Percentiles rank a stretch among this genome's conserved stretches.
phyloP scores from a whole-genome alignment of 2,113 vertebrate genomes.

The Aptenodytes forsteri region DNA sequence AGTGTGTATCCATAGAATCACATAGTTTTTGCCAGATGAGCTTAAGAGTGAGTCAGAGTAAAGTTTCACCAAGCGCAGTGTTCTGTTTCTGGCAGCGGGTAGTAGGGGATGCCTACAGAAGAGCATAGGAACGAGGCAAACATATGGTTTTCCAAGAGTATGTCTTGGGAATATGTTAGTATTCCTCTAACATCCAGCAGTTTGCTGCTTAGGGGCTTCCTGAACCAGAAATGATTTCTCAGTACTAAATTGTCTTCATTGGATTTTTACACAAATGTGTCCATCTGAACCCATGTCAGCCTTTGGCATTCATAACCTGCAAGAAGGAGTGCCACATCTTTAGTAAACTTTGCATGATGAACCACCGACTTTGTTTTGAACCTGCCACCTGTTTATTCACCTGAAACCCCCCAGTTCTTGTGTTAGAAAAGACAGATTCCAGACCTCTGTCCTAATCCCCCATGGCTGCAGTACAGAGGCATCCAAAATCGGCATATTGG shows the following conservation, averaged over 20 bases:
- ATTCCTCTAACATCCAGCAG: neutral
- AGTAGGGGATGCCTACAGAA: neutral
- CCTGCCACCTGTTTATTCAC: neutral
- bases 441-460: neutral
- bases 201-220: neutral
- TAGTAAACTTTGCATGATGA: neutral
- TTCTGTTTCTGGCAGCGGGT: neutral
- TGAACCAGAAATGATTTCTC: neutral
- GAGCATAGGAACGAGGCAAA: neutral
- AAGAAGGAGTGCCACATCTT: neutral
- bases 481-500: neutral
- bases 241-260: neutral
- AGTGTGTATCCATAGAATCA: neutral
- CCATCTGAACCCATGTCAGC: neutral
- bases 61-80: neutral
- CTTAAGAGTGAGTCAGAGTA: neutral
- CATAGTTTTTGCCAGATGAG: neutral
- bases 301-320: neutral
- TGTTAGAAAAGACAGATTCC: neutral
- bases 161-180: neutral
- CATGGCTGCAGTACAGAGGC: rapidly evolving
- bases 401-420: neutral
- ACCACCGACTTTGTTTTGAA: neutral
- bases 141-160: neutral
- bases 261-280: neutral